A percentile compares a stretch with the other conserved stretches of the same genome.
These are phyloP conservation scores for Phaetusa simplex DNA, from an alignment of 2,113 vertebrate genomes.

Conservation along the genomic window DNA sequence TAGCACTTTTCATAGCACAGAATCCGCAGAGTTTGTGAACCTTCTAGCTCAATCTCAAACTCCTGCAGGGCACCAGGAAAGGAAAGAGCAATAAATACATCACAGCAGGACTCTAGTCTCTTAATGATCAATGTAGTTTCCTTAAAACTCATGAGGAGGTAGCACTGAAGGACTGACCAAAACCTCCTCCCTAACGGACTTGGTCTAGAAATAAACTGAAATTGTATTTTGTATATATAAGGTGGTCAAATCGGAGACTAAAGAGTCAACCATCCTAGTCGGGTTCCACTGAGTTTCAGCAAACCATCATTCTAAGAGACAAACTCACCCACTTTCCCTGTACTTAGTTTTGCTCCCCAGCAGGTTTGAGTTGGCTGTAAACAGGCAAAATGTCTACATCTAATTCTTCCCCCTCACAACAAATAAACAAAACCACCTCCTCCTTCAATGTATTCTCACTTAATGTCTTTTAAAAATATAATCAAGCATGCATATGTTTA, in stretches of 20 bases:
- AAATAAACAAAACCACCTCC: background rate
- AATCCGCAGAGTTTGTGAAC: slow-evolving; percentile 90
- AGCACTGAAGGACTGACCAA: background rate
- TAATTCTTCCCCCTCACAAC: background rate
- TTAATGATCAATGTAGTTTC: background rate
- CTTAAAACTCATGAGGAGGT: background rate
- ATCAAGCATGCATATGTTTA: background rate
- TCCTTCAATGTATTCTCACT: background rate
- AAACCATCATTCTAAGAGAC: background rate
- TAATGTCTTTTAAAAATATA: background rate
- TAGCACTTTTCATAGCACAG: slow-evolving; percentile 95
- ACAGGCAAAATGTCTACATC: background rate
- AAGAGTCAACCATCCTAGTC: background rate
- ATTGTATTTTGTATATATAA: background rate
- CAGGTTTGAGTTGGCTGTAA: background rate
- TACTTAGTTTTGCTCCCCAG: background rate
- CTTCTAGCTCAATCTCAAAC: slow-evolving; percentile 96
- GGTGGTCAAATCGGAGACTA: background rate
- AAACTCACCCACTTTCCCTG: background rate
- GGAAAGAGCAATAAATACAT: background rate
- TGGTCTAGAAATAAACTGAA: background rate
- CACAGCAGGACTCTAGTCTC: background rate
- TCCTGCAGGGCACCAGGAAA: slow-evolving; percentile 76
- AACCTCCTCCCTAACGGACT: background rate
- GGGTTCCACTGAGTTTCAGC: background rate